Conservation (phyloP, 2,113 vertebrate genomes). For the Tinamus guttatus region DNA sequence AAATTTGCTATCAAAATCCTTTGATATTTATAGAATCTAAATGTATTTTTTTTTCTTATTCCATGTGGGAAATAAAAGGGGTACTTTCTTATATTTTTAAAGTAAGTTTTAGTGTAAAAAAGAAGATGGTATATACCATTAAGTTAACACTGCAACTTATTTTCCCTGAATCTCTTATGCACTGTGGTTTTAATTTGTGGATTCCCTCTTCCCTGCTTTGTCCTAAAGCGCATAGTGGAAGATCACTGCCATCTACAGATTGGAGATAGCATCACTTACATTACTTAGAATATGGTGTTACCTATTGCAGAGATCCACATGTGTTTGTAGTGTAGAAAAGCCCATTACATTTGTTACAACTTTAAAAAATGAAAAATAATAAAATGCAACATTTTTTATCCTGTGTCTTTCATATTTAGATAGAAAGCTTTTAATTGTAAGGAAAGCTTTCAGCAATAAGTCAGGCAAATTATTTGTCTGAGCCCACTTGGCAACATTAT, state of each 20-base stretch:
- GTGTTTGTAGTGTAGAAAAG: not conserved
- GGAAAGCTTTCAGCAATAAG: not conserved
- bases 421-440: not conserved
- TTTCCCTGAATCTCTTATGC: constrained; percentile 13
- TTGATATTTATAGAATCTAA: not conserved
- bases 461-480: not conserved
- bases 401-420: not conserved
- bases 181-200: constrained; percentile 20
- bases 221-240: constrained; percentile 28
- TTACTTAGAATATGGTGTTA: not conserved
- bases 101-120: not conserved
- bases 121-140: not conserved
- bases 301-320: not conserved
- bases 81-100: not conserved
- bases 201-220: not conserved
- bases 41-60: not conserved
- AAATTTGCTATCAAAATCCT: constrained; percentile 12
- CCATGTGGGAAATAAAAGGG: not conserved
- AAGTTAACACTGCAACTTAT: not conserved
- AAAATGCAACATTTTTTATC: not conserved
- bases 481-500: not conserved
- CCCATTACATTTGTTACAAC: not conserved
- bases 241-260: constrained; percentile 73
- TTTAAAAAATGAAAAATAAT: not conserved
- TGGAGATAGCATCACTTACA: constrained; percentile 40